Percentiles rank a stretch among this genome's conserved stretches.
Evolutionary conservation across 2,113 vertebrate genomes (phyloP).

Genomic region (Natator depressus): DNA sequence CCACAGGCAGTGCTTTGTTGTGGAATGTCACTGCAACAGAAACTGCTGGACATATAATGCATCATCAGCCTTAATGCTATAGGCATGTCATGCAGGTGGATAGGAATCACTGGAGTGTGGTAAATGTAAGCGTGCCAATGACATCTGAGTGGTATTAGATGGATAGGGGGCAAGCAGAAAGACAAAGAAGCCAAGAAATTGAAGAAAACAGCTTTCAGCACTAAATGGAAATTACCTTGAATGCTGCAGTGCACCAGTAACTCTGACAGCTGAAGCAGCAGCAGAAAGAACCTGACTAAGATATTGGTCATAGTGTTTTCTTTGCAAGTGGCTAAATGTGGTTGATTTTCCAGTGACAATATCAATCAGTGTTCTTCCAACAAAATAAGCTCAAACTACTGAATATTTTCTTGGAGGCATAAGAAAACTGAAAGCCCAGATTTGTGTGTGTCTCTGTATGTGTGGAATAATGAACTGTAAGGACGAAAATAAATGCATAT

Average conservation of each 20-base stretch:
- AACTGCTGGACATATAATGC: slow-evolving; percentile 58
- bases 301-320: slow-evolving; percentile 60
- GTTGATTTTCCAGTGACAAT: slow-evolving; percentile 70
- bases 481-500: neutral
- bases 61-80: slow-evolving; percentile 61
- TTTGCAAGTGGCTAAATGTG: slow-evolving; percentile 62
- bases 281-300: slow-evolving; percentile 72
- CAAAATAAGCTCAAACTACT: slow-evolving; percentile 42
- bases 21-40: slow-evolving; percentile 69
- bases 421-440: slow-evolving; percentile 54
- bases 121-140: slow-evolving; percentile 66
- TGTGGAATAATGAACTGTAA: neutral
- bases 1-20: slow-evolving; percentile 49
- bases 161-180: slow-evolving; percentile 69
- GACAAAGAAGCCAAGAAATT: slow-evolving; percentile 71
- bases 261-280: slow-evolving; percentile 79
- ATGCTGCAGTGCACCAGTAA: slow-evolving; percentile 80
- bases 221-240: slow-evolving; percentile 82
- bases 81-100: slow-evolving; percentile 62
- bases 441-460: neutral
- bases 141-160: slow-evolving; percentile 71
- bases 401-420: slow-evolving; percentile 54
- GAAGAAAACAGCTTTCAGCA: slow-evolving; percentile 76
- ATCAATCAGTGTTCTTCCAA: slow-evolving; percentile 63
- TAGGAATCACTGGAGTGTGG: slow-evolving; percentile 66